Evolutionary conservation across 2,797 vertebrate species (phyloP), one percentile per base, ranked within the genome.

Genomic region (Schizothorax lantsangensis): DNA sequence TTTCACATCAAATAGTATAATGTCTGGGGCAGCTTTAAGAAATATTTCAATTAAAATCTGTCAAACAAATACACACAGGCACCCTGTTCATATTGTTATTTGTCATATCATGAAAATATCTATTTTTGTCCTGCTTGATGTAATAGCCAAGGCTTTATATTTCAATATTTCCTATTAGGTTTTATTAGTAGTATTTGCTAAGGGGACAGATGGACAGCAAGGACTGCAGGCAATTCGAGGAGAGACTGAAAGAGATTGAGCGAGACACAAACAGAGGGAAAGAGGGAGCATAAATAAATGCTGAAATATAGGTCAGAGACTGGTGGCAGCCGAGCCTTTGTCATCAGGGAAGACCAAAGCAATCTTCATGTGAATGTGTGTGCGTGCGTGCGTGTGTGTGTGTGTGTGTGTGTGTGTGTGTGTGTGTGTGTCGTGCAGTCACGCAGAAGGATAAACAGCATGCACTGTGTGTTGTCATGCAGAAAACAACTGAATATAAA

Each of bases 321-420:
- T 33, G 71, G 62, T 84, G 84, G 69, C 69, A 86, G 79, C 57
- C 36, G 6, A 71, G 78, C 68, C 84, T 75, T 66, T 81, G 54
- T 81, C 84, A 86, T 74, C 84, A 86, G 57, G 84, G 68, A 81
- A 81, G 79, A 75, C 69, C 79, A 86, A 81, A 86, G 79, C 84
- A 86, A 86, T 86, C 79, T 86, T 86, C 6, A 38, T 81, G 21
- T 64, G 68, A 15, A 33, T 57, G 69, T 45, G 43, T 12, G 45
- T 47, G 45, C 2, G 43, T 8, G 19, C 21, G 49, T 54, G 52
- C 21, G 19, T 73, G 71, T 72, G 69, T 10, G 38, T 38, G 36
- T 72, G 68, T 83, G 47, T 83, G 68, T 79, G 64, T 47, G 45
- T 14, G 45, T 49, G 45, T 11, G 43, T 8, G 19, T 54, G 52